A percentile compares a stretch with the other conserved stretches of the same genome.
phyloP scores from a whole-genome alignment of 2,888 invertebrate species.

The Phortica magna region DNA sequence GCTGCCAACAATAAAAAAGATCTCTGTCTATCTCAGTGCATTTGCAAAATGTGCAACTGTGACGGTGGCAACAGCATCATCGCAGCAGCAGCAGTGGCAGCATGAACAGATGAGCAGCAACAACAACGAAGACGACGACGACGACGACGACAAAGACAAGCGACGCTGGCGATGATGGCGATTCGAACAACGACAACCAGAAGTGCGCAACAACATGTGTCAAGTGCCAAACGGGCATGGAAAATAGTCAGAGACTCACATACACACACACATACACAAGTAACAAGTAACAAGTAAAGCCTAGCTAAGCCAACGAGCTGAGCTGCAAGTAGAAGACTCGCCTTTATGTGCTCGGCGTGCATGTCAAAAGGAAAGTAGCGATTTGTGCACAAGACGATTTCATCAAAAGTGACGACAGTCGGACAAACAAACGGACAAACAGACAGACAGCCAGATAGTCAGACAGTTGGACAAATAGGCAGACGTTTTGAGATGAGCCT shows the following conservation, averaged over 20 bases:
- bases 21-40: background rate
- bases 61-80: constrained; percentile 21
- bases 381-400: constrained; percentile 22
- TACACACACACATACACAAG: background rate
- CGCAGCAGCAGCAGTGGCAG: background rate
- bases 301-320: background rate
- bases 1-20: constrained; percentile 18
- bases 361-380: constrained; percentile 30
- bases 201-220: constrained; percentile 32
- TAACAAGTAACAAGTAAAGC: no score
- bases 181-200: constrained; percentile 14
- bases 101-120: constrained; percentile 17
- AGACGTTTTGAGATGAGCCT: background rate
- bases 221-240: constrained; percentile 22
- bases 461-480: background rate
- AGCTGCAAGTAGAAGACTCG: constrained; percentile 7
- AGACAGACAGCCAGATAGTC: background rate
- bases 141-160: background rate
- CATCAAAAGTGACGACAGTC: constrained; percentile 19
- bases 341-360: background rate
- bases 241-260: constrained; percentile 12
- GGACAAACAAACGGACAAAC: background rate
- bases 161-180: background rate
- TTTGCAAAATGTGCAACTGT: constrained; percentile 1
- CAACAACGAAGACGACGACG: background rate